Evolutionary conservation across 2,888 invertebrate species (phyloP).

Genomic region (Stenodera caucasica): DNA sequence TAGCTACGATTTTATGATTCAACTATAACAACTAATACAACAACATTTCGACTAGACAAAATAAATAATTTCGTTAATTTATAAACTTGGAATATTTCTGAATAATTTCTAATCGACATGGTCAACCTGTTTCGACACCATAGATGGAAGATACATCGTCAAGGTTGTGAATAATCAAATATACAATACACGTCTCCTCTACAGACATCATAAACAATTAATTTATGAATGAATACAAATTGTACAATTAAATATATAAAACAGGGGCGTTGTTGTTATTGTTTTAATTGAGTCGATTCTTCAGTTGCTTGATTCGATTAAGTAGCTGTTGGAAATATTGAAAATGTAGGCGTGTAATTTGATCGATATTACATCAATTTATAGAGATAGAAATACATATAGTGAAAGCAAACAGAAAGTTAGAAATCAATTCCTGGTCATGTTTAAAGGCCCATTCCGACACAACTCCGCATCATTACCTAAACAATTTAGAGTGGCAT

Average conservation of each 20-base stretch:
- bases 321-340: conserved; percentile 1
- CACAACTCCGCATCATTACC: conserved; percentile 20
- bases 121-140: conserved; percentile 1
- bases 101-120: conserved; percentile 12
- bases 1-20: conserved; percentile 18
- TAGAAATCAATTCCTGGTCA: conserved; percentile 35
- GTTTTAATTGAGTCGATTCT: no score
- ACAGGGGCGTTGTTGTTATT: neutral
- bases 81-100: neutral
- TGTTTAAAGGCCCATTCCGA: conserved; percentile 22
- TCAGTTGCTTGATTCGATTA: no score
- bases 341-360: conserved; percentile 10
- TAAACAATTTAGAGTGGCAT: conserved; percentile 22
- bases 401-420: conserved; percentile 32
- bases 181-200: neutral
- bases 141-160: conserved; percentile 6
- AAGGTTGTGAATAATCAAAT: conserved; percentile 2
- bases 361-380: conserved; percentile 25
- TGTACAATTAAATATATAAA: neutral
- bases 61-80: neutral
- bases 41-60: neutral
- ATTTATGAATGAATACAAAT: conserved; percentile 2
- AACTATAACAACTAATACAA: neutral
- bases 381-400: neutral
- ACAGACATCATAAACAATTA: conserved; percentile 2